Evolutionary conservation across 2,888 invertebrate species (phyloP).

Genomic region (Oxyteleia sp.): DNA sequence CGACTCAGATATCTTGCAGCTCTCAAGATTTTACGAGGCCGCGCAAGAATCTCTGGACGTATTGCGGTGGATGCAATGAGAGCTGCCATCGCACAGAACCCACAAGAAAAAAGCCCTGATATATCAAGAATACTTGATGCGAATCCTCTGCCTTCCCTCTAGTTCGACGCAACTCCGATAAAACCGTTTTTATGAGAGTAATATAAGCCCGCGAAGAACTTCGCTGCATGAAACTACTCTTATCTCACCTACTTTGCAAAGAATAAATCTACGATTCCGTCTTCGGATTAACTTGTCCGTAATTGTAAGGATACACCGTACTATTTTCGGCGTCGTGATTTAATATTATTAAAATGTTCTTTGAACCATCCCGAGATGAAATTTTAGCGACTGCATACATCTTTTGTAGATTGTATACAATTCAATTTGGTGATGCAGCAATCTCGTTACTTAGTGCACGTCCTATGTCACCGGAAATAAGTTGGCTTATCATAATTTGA

Average conservation of each 20-base stretch:
- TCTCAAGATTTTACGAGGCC: slow-evolving; percentile 54
- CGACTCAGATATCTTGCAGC: slow-evolving; percentile 63
- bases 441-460: neutral
- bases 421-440: neutral
- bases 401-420: neutral
- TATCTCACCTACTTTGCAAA: slow-evolving; percentile 50
- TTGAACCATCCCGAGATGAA: neutral
- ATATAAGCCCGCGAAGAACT: slow-evolving; percentile 57
- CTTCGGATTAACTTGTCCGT: slow-evolving; percentile 24
- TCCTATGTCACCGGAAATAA: neutral
- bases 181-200: slow-evolving; percentile 55
- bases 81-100: slow-evolving; percentile 39
- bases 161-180: slow-evolving; percentile 52
- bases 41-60: slow-evolving; percentile 24
- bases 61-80: slow-evolving; percentile 29
- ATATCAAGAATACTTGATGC: slow-evolving; percentile 63
- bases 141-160: slow-evolving; percentile 44
- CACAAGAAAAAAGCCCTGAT: slow-evolving; percentile 44
- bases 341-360: neutral
- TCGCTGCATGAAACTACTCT: slow-evolving; percentile 41
- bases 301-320: slow-evolving; percentile 16
- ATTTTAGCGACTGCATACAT: neutral
- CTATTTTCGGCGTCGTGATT: neutral
- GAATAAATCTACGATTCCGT: slow-evolving; percentile 45
- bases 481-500: neutral